Evolutionary conservation across 2,888 invertebrate genomes (phyloP).

Genomic region (Drosophila aldrichi): DNA sequence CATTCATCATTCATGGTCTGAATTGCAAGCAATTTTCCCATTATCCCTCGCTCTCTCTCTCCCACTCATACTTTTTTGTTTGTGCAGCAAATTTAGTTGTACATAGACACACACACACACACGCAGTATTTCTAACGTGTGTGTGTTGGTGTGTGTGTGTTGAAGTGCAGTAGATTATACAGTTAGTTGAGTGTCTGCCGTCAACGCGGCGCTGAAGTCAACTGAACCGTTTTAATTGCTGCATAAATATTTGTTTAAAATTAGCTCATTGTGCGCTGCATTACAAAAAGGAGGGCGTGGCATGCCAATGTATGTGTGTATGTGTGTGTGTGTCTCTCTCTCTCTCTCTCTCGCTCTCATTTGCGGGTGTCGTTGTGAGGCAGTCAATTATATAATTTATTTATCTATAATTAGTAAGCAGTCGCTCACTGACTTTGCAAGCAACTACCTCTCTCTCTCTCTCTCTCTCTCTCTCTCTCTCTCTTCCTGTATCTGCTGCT

Average conservation of each 20-base stretch:
- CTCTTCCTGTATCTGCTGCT: background rate
- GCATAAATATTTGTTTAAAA: conserved; percentile 78
- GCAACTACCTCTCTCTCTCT: background rate
- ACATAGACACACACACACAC: conserved; percentile 10
- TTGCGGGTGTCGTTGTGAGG: conserved; percentile 24
- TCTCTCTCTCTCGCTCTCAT: background rate
- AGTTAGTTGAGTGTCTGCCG: conserved; percentile 35
- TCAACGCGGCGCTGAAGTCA: conserved; percentile 50
- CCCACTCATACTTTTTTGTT: conserved; percentile 36
- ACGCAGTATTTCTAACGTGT: conserved; percentile 1
- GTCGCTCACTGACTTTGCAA: conserved; percentile 10
- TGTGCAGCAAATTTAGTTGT: conserved; percentile 48
- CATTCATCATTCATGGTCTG: conserved; percentile 71
- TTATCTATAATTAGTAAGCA: conserved; percentile 73
- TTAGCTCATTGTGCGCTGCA: conserved; percentile 73
- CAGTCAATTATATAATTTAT: conserved; percentile 77
- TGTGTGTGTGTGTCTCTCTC: background rate
- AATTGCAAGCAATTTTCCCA: conserved; percentile 46
- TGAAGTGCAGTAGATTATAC: conserved; percentile 41
- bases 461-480: background rate
- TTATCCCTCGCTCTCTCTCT: background rate
- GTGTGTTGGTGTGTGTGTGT: conserved; percentile 20
- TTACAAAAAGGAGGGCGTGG: conserved; percentile 15
- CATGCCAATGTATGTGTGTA: background rate
- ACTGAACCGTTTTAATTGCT: conserved; percentile 79